A percentile compares a stretch with the other conserved stretches of the same genome.
phyloP scores from a whole-genome alignment of 2,888 invertebrate genomes.

The Lagria hirta region DNA sequence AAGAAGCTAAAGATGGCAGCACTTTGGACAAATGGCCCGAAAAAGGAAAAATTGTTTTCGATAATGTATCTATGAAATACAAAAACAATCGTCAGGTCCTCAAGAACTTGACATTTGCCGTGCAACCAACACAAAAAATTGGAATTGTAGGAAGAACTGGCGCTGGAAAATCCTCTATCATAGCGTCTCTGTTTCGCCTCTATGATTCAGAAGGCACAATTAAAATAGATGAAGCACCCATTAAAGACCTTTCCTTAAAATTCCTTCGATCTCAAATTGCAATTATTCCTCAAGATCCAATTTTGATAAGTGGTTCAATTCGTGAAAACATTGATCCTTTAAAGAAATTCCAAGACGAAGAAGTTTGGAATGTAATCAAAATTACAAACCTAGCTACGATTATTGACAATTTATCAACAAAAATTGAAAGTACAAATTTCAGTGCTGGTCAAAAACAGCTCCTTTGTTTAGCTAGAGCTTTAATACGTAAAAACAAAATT shows the following conservation, averaged over 20 bases:
- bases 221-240: slow-evolving; percentile 46
- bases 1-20: slow-evolving; percentile 45
- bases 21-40: slow-evolving; percentile 66
- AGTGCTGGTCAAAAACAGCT: slow-evolving; percentile 56
- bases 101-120: slow-evolving; percentile 55
- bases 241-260: slow-evolving; percentile 53
- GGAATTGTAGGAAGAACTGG: slow-evolving; percentile 75
- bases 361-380: slow-evolving; percentile 42
- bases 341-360: slow-evolving; percentile 36
- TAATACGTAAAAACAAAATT: slow-evolving; percentile 54
- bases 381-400: slow-evolving; percentile 50
- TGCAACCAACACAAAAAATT: slow-evolving; percentile 53
- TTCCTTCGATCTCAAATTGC: slow-evolving; percentile 55
- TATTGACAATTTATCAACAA: slow-evolving; percentile 42
- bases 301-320: slow-evolving; percentile 59
- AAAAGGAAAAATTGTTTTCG: slow-evolving; percentile 60
- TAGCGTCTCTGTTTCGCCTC: slow-evolving; percentile 68
- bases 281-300: slow-evolving; percentile 59
- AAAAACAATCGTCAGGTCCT: slow-evolving; percentile 64
- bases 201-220: slow-evolving; percentile 68
- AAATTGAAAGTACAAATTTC: slow-evolving; percentile 29
- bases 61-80: slow-evolving; percentile 69
- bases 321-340: slow-evolving; percentile 50
- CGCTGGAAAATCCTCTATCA: slow-evolving; percentile 79
- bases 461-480: slow-evolving; percentile 58